These are phyloP conservation scores for Callimorpha dominula DNA, from an alignment of 2,888 invertebrate species.

Conservation along the genomic window DNA sequence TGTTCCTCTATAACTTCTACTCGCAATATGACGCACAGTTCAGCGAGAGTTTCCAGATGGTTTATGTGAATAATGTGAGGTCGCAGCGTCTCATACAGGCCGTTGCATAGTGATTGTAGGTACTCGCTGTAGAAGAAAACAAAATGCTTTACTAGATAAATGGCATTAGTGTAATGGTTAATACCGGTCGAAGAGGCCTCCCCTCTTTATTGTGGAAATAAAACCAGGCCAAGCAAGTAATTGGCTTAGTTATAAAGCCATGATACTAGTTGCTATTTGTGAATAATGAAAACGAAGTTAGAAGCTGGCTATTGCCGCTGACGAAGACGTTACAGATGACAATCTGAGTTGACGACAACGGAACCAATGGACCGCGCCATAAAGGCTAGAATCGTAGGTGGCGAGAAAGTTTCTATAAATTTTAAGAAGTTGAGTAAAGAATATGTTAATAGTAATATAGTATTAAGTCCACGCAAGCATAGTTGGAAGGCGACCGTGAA, in stretches of 20 bases:
- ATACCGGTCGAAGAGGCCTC: no score
- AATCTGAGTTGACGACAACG: background rate
- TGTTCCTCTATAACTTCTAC: slow-evolving; percentile 97
- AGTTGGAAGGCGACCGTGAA: background rate
- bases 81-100: slow-evolving; percentile 96
- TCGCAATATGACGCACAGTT: slow-evolving; percentile 97
- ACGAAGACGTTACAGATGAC: background rate
- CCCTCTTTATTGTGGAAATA: no score
- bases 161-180: no score
- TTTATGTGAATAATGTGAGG: slow-evolving; percentile 98
- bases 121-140: slow-evolving; percentile 87
- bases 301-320: no score
- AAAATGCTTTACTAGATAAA: background rate
- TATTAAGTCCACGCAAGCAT: background rate
- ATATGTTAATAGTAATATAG: background rate
- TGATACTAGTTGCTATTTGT: no score
- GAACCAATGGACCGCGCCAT: background rate
- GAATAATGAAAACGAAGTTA: no score
- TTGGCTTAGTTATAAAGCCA: background rate
- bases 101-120: slow-evolving; percentile 94
- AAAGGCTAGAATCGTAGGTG: background rate
- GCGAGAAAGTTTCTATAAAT: background rate
- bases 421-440: background rate
- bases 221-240: no score
- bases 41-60: slow-evolving; percentile 98